Evolutionary conservation across 1,140 invertebrate species (phyloP), one percentile per base, ranked within the genome.

Genomic region (Drosophila aff.): DNA sequence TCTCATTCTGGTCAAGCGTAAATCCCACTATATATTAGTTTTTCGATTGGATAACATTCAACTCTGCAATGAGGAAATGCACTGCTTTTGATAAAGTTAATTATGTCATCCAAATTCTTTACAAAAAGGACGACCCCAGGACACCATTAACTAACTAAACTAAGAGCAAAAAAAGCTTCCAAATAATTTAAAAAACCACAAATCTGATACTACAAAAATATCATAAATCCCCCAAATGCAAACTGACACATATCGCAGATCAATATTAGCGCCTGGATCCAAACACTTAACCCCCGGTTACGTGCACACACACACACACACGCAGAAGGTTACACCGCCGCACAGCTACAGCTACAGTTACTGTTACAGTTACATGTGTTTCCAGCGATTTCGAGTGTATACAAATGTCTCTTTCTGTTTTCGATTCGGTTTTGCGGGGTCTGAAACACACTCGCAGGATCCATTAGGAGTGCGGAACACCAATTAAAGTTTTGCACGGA

Each of bases 401-500:
- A 77, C 57, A 76, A 77, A 76, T 86, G 65, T 71, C 66, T 76
- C 62, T 73, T 85, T 84, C 77, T 77, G 59, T 40, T 79, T 57
- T 46, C 61, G 64, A 61, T 77, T 77, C 77, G 83, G 53, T 57
- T 57, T 57, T 57, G 53, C 53, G 53, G 53, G 60, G 62, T 73
- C 79, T 64, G 71, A 81, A 81, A 85, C 81, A 69, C 74, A 65
- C 46, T 69, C 59, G 50, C 63, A 63, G 76, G 77, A 71, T 76
- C 79, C 66, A 75, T 62, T 71, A 80, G 76, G 76, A 83, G 75
- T 83, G 84, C 79, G 76, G 87, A 83, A 80, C 81, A 86, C 67
- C 80, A 71, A 80, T 86, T 89, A 89, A 86, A 89, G 84, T 83
- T 87, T 79, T 80, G 66, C 74, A 66, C 49, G 65, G 83, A 78